Evolutionary conservation across 2,113 vertebrate species (phyloP), one percentile per base, ranked within the genome.

Genomic region (Ranitomeya variabilis): DNA sequence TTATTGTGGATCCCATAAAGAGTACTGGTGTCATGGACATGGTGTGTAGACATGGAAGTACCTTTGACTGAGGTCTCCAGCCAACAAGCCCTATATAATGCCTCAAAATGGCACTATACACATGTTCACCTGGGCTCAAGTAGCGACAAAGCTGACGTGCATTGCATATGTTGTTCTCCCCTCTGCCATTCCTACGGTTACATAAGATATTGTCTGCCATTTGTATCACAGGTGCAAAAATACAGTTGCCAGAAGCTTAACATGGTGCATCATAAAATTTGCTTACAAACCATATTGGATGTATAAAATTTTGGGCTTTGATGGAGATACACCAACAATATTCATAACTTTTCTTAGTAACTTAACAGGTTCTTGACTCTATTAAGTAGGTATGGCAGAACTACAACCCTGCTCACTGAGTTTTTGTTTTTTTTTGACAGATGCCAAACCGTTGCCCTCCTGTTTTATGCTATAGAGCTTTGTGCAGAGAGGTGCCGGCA

Each of bases 401-500:
- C 80, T 18, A 14, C 15, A 4, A 45, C 31, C 45, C 80, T 31
- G 9, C 13, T 73, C 21, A 60, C 51, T 14, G 6, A 64, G 31
- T 4, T 82, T 62, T 66, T n/a, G n/a, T n/a, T n/a, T n/a, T n/a
- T n/a, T 23, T 60, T 66, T 23, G n/a, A 77, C 71, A 54, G 19
- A 62, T 83, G 51, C 60, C n/a, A 18, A 21, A 45, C 80, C 14
- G 0, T 76, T 62, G 55, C 80, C 87, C 80, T 54, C 71, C 66
- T 57, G 55, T 83, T 82, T 62, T 55, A 52, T 64, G 11, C 67
- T 76, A 13, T 74, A 78, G 15, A 83, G 71, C 71, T 76, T 45
- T 77, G 37, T 76, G 84, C 71, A 88, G 80, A 78, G 45, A 88
- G 87, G 87, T 88, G 80, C 71, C 55, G 87, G 59, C 80, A 88